These are phyloP conservation scores for Pocillopora grandis DNA, from an alignment of 92 coral and sea anemone genomes.

Conservation along the genomic window DNA sequence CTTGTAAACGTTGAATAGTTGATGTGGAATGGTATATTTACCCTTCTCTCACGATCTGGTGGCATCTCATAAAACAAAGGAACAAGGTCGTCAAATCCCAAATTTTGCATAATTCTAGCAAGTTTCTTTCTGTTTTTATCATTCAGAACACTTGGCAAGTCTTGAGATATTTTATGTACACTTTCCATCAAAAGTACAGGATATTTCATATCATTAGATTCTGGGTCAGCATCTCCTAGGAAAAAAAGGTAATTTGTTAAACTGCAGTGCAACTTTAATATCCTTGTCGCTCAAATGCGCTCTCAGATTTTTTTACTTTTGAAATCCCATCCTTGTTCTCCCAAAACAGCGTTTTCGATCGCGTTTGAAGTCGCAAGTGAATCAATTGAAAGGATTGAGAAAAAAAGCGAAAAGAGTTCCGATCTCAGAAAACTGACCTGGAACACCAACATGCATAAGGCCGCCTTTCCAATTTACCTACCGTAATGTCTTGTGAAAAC, in stretches of 20 bases:
- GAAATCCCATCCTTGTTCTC: too few relatives aligned
- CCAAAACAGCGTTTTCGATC: too few relatives aligned
- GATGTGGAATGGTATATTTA: background rate
- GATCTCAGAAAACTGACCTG: too few relatives aligned
- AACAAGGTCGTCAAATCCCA: conserved; percentile 65
- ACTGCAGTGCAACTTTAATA: too few relatives aligned
- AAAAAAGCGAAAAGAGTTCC: too few relatives aligned
- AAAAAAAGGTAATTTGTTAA: background rate
- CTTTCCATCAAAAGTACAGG: conserved; percentile 41
- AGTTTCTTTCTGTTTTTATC: conserved; percentile 45
- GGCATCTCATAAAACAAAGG: background rate
- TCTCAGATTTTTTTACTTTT: too few relatives aligned
- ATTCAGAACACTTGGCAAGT: conserved; percentile 14
- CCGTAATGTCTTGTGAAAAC: background rate
- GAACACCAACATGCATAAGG: too few relatives aligned
- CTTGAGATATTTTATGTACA: conserved; percentile 33
- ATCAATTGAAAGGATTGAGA: too few relatives aligned
- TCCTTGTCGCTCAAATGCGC: too few relatives aligned
- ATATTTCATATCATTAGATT: conserved; percentile 19
- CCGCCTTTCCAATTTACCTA: too few relatives aligned
- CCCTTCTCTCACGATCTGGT: background rate
- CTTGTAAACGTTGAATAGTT: background rate
- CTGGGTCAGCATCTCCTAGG: conserved; percentile 2
- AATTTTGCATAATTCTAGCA: conserved; percentile 42
- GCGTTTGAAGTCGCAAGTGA: too few relatives aligned